These are phyloP conservation scores for Hesperia comma DNA, from an alignment of 2,888 invertebrate species.

Conservation along the genomic window DNA sequence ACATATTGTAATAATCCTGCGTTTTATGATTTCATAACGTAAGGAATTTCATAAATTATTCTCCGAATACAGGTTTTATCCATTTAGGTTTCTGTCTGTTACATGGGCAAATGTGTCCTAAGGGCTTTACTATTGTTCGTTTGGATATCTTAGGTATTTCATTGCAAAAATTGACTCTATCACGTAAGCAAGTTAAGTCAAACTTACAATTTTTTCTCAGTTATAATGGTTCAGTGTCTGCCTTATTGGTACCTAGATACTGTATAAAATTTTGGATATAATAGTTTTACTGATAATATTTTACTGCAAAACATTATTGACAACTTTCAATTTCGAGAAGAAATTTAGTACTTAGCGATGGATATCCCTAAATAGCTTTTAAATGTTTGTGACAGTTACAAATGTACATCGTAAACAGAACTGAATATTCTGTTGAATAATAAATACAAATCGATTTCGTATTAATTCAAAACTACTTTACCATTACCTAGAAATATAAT, in stretches of 20 bases:
- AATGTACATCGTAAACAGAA: not conserved
- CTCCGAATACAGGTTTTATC: not conserved
- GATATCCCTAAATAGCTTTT: slow-evolving; percentile 15
- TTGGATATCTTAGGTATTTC: too few relatives aligned
- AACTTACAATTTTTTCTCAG: too few relatives aligned
- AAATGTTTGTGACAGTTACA: slow-evolving; percentile 27
- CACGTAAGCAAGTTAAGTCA: too few relatives aligned
- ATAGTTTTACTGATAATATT: too few relatives aligned
- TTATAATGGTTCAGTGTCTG: too few relatives aligned
- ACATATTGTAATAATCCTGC: not conserved
- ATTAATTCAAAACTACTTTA: slow-evolving; percentile 19
- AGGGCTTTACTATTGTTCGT: too few relatives aligned
- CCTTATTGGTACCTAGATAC: too few relatives aligned
- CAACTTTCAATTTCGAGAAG: too few relatives aligned
- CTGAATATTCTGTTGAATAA: not conserved
- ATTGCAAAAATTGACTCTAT: too few relatives aligned
- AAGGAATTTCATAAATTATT: not conserved
- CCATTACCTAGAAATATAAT: too few relatives aligned
- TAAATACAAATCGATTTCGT: slow-evolving; percentile 32
- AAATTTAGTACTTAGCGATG: not conserved
- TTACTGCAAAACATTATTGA: too few relatives aligned
- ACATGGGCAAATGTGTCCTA: not conserved
- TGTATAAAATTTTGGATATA: too few relatives aligned
- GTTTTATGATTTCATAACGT: not conserved
- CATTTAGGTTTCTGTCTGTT: not conserved